Percentiles rank a stretch among this genome's conserved stretches.
These are phyloP conservation scores for Catostomus latipinnis DNA, from an alignment of 2,797 vertebrate genomes.

Conservation along the genomic window DNA sequence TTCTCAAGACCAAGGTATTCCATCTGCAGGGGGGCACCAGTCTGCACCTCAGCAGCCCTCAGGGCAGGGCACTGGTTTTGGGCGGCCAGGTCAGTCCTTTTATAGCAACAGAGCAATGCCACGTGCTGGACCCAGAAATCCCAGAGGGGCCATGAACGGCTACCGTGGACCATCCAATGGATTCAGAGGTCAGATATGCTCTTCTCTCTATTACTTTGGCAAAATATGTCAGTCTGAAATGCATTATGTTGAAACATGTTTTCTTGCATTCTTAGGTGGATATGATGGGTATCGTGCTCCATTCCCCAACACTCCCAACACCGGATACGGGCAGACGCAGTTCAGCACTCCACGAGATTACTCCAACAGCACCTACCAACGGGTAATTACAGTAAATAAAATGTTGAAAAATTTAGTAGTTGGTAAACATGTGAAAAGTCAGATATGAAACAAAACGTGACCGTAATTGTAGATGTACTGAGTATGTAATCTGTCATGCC, in stretches of 20 bases:
- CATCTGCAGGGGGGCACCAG: conserved; percentile 87
- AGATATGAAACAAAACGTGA: background rate
- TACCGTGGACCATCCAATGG: conserved; percentile 94
- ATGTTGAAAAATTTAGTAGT: background rate
- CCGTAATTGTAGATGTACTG: background rate
- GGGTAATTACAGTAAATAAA: conserved; percentile 77
- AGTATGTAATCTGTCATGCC: background rate
- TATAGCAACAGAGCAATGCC: conserved; percentile 90
- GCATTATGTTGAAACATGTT: background rate
- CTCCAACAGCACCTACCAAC: conserved; percentile 88
- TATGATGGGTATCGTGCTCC: conserved; percentile 95
- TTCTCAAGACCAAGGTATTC: conserved; percentile 88
- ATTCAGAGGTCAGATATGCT: conserved; percentile 81
- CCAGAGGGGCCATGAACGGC: conserved; percentile 92
- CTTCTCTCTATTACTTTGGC: background rate
- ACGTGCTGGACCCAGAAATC: conserved; percentile 87
- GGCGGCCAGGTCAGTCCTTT: conserved; percentile 89
- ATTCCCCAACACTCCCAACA: conserved; percentile 92
- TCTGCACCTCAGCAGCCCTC: conserved; percentile 73
- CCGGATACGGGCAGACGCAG: conserved; percentile 91
- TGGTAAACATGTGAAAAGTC: background rate
- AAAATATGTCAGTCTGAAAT: background rate
- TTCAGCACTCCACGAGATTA: conserved; percentile 93
- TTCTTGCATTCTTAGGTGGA: conserved; percentile 79
- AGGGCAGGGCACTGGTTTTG: conserved; percentile 86